Conservation (phyloP, 2,797 vertebrate genomes). For the Chloroceryle inda region DNA sequence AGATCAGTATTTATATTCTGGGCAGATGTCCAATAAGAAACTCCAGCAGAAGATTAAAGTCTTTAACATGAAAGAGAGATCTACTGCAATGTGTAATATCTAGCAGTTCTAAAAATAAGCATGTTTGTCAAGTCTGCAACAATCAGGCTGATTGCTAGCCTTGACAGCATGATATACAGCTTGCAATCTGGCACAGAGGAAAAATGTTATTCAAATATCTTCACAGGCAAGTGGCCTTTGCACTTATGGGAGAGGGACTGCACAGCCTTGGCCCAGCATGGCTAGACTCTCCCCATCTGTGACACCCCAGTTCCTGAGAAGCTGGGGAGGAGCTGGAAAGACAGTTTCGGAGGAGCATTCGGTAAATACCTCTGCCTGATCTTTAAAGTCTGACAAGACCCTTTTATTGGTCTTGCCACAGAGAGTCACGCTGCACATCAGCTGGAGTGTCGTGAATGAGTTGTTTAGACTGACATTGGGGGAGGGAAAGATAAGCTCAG, state of each 20-base stretch:
- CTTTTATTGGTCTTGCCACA: neutral
- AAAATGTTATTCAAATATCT: conserved; percentile 52
- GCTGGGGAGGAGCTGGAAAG: neutral
- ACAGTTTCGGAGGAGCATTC: neutral
- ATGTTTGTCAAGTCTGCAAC: conserved; percentile 64
- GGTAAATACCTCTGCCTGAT: neutral
- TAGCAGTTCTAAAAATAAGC: conserved; percentile 73
- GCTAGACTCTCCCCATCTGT: neutral
- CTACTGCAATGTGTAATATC: conserved; percentile 69
- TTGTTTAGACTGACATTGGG: neutral
- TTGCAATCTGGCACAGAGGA: conserved; percentile 44
- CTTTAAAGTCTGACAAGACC: neutral
- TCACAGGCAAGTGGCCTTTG: conserved; percentile 13
- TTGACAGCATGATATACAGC: conserved; percentile 68
- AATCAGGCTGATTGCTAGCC: conserved; percentile 65
- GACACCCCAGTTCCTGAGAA: neutral
- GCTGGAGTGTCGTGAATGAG: neutral
- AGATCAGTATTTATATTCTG: conserved; percentile 77
- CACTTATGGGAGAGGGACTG: neutral
- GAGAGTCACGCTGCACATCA: neutral
- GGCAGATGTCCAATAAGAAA: conserved; percentile 81
- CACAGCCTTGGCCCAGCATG: neutral
- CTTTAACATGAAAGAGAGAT: conserved; percentile 77
- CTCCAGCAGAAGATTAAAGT: conserved; percentile 75
- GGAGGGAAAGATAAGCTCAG: neutral